Evolutionary conservation across 2,888 invertebrate genomes (phyloP).

Genomic region (Eugnorisma glareosa): DNA sequence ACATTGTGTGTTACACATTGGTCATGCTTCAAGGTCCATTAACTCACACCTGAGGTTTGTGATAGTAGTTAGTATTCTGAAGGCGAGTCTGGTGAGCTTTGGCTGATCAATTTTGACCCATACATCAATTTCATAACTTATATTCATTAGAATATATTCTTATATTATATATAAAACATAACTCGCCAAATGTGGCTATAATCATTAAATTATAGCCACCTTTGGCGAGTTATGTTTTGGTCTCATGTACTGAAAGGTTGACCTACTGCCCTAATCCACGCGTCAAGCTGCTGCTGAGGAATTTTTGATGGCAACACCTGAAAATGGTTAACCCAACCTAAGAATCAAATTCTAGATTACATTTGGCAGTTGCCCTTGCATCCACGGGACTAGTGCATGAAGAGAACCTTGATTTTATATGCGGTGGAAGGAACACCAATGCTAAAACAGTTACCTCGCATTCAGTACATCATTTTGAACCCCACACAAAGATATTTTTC

Average conservation of each 20-base stretch:
- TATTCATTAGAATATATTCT: too few species aligned
- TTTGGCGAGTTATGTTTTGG: background rate
- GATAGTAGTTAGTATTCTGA: constrained; percentile 39
- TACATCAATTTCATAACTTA: background rate
- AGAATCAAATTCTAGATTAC: background rate
- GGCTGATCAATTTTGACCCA: background rate
- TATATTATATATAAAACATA: too few species aligned
- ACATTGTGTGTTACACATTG: constrained; percentile 23
- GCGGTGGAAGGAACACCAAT: too few species aligned
- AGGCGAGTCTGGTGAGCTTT: background rate
- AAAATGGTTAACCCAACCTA: background rate
- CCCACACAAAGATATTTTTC: too few species aligned
- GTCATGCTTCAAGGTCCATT: constrained; percentile 39
- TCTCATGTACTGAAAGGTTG: background rate
- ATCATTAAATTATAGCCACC: too few species aligned
- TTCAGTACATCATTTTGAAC: too few species aligned
- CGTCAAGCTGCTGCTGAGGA: background rate
- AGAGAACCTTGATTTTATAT: background rate
- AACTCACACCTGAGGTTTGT: constrained; percentile 6
- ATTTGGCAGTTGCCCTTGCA: background rate
- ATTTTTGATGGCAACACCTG: background rate
- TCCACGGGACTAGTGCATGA: too few species aligned
- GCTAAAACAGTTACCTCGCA: too few species aligned
- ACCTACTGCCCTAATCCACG: background rate
- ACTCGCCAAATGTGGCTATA: too few species aligned